phyloP scores from a whole-genome alignment of 2,888 invertebrate species.

The Tipula confusa region DNA sequence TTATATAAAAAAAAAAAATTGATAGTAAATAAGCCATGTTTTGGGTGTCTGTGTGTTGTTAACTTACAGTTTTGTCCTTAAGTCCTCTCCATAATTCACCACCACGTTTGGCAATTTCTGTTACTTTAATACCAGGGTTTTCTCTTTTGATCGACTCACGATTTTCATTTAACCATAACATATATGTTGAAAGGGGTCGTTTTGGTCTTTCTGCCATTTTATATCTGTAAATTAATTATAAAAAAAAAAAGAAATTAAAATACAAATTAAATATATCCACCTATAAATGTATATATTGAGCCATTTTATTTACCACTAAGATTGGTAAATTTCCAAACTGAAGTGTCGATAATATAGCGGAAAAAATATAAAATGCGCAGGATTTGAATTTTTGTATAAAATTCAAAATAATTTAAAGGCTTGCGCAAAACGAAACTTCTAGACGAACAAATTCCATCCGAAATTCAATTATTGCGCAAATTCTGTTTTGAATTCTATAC shows the following conservation, averaged over 20 bases:
- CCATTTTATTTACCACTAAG: background rate
- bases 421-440: background rate
- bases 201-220: slow-evolving; percentile 90
- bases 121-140: slow-evolving; percentile 84
- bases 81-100: slow-evolving; percentile 93
- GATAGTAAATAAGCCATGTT: too few species aligned
- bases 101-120: slow-evolving; percentile 90
- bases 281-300: background rate
- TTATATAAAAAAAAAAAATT: background rate
- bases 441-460: background rate
- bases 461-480: background rate
- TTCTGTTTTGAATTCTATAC: background rate
- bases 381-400: background rate
- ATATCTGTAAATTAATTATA: slow-evolving; percentile 40
- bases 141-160: slow-evolving; percentile 85
- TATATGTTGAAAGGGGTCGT: slow-evolving; percentile 86
- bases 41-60: too few species aligned
- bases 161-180: slow-evolving; percentile 90
- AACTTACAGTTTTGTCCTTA: slow-evolving; percentile 76
- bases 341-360: background rate
- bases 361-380: background rate
- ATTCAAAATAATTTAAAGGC: background rate
- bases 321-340: too few species aligned
- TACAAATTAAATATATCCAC: too few species aligned
- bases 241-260: background rate